These are phyloP conservation scores for Odontocolon sp. DNA, from an alignment of 2,888 invertebrate species.

Conservation along the genomic window DNA sequence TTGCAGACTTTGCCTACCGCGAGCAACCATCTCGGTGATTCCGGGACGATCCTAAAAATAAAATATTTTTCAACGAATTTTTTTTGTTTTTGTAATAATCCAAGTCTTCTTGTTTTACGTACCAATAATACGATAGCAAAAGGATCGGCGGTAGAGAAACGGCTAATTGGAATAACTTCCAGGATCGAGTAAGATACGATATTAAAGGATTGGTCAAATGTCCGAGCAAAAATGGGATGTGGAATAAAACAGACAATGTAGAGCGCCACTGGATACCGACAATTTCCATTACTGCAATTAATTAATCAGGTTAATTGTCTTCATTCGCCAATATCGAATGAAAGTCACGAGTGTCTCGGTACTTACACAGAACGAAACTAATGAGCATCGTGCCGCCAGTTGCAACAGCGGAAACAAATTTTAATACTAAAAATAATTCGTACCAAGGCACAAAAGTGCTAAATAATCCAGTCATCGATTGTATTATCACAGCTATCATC, in stretches of 20 bases:
- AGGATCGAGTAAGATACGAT: slow-evolving; percentile 84
- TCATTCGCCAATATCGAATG: too few species aligned
- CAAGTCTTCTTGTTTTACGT: slow-evolving; percentile 63
- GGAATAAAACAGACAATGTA: slow-evolving; percentile 82
- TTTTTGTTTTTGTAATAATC: background rate
- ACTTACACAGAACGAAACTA: slow-evolving; percentile 84
- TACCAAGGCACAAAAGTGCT: slow-evolving; percentile 84
- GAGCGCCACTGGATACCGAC: slow-evolving; percentile 82
- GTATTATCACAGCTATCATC: slow-evolving; percentile 83
- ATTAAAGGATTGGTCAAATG: slow-evolving; percentile 83
- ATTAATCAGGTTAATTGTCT: slow-evolving; percentile 34
- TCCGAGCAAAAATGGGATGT: slow-evolving; percentile 83
- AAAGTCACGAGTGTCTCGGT: too few species aligned
- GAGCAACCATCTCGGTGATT: slow-evolving; percentile 82
- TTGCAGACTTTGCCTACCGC: slow-evolving; percentile 78
- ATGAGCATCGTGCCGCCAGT: slow-evolving; percentile 87
- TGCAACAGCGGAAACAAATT: slow-evolving; percentile 84
- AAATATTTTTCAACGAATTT: background rate
- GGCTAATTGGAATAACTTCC: slow-evolving; percentile 82
- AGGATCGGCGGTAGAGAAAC: slow-evolving; percentile 81
- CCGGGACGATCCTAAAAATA: slow-evolving; percentile 80
- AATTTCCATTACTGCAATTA: slow-evolving; percentile 83
- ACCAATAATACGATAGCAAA: slow-evolving; percentile 82
- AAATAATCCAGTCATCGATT: slow-evolving; percentile 83
- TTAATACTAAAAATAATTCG: slow-evolving; percentile 83